A percentile compares a stretch with the other conserved stretches of the same genome.
phyloP scores from a whole-genome alignment of 2,888 invertebrate genomes.

The Acrocyrtus sp. region DNA sequence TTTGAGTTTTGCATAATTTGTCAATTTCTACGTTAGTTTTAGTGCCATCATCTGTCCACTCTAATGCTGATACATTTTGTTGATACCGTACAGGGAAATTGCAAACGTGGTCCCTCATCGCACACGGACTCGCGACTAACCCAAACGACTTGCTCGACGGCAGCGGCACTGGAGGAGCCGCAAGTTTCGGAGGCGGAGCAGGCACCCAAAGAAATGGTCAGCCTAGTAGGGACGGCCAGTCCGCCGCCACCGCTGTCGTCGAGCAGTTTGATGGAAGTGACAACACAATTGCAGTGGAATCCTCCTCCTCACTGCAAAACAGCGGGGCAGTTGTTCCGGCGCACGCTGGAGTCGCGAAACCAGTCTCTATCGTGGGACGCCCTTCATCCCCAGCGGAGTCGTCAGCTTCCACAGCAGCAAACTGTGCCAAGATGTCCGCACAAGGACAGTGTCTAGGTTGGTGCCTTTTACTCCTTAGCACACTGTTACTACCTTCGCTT shows the following conservation, averaged over 20 bases:
- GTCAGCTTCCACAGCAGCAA: conserved; percentile 51
- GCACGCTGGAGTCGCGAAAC: conserved; percentile 54
- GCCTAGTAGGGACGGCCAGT: conserved; percentile 11
- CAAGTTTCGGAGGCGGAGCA: conserved; percentile 19
- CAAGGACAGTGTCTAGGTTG: conserved; percentile 64
- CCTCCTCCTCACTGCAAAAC: conserved; percentile 43
- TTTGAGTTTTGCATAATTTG: too few species aligned
- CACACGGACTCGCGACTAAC: conserved; percentile 74
- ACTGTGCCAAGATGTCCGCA: conserved; percentile 61
- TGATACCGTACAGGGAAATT: conserved; percentile 74
- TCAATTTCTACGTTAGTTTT: too few species aligned
- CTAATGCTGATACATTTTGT: too few species aligned
- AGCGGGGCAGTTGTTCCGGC: conserved; percentile 56
- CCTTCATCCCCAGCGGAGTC: conserved; percentile 36
- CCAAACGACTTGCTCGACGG: conserved; percentile 57
- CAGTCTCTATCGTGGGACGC: conserved; percentile 50
- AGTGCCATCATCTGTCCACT: too few species aligned
- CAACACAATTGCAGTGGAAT: conserved; percentile 56
- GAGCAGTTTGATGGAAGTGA: conserved; percentile 61
- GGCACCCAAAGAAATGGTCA: conserved; percentile 18
- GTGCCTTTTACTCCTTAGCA: conserved; percentile 63
- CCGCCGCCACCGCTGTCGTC: conserved; percentile 41
- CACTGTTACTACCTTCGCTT: conserved; percentile 41
- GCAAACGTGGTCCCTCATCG: conserved; percentile 82
- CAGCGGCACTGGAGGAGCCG: conserved; percentile 47